Base-by-base conservation (phyloP, 2,113 vertebrate genomes). In the Anas platyrhynchos region DNA sequence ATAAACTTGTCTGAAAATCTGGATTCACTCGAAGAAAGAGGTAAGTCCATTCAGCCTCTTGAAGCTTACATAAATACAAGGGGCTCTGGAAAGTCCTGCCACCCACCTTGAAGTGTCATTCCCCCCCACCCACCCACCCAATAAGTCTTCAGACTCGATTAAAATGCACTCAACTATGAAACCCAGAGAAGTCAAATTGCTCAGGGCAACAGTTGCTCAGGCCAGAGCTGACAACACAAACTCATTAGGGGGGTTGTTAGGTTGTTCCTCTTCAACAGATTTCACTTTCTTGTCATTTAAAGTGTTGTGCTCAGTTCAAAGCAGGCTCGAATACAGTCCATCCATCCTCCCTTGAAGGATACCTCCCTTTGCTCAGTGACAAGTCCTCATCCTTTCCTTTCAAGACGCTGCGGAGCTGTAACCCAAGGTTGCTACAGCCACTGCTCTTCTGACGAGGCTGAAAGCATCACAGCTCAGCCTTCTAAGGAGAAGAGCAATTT, bases 81-180 rank as follows among this genome's bases (percentile, higher is more conserved):
- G 63, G 90, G 90, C 86, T 79, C 77, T 89, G 92, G 31, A 32
- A 87, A 91, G 73, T 76, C 83, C 84, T 93, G 78, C 95, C 94
- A 93, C 89, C 90, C 91, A 89, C 87, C 94, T 95, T 44, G 88
- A 91, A 78, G 88, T 46, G 92, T 52, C 11, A 16, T 44, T 36
- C 15, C 43, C 50, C 71, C 44, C 26, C 54, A 8, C 26, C 68
- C n/a, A 48, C 61, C 43, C 36, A 58, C n/a, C 34, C 41, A 83
- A 59, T 48, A 81, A 75, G 84, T 81, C 91, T 86, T 92, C 73
- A 88, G 80, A 58, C 58, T 95, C 58, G 78, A 95, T 94, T 92
- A 80, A 97, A 97, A 96, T 79, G 98, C 98, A 98, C 98, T 98
- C 97, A 96, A 93, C 98, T 98, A 98, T 98, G 98, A 98, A 98